Conservation (phyloP, 23 tunicate genomes). For the Phallusia fumigata region DNA sequence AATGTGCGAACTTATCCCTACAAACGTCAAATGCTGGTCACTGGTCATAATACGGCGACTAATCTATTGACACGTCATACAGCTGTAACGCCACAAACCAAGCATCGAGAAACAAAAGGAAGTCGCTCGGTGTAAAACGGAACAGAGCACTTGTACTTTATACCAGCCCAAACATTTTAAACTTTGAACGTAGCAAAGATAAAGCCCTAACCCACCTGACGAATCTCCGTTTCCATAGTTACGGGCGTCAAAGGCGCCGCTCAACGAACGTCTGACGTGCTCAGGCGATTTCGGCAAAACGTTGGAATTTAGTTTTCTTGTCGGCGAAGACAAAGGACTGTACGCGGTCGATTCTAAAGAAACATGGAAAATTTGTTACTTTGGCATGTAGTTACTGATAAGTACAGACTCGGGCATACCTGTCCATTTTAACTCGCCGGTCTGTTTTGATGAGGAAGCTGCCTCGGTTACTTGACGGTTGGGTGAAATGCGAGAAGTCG, state of each 20-base stretch:
- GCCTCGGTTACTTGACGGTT: neutral
- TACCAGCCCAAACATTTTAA: no score
- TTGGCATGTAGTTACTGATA: neutral
- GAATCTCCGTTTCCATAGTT: neutral
- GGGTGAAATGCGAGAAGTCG: neutral
- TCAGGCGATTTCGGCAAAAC: slow-evolving; percentile 1
- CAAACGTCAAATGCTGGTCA: no score
- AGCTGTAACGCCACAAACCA: no score
- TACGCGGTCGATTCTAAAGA: neutral
- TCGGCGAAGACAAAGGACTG: neutral
- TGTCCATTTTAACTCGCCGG: neutral
- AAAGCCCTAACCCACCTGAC: neutral
- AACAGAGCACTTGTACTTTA: no score
- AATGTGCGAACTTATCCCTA: no score
- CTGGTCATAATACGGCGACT: no score
- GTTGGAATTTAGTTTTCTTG: neutral
- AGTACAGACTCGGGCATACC: neutral
- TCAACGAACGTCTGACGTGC: neutral
- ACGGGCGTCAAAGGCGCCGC: neutral
- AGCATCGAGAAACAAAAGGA: no score
- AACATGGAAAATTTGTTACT: neutral
- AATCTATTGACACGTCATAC: no score
- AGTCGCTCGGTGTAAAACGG: no score
- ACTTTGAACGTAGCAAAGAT: no score
- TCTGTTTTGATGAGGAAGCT: neutral